phyloP scores from a whole-genome alignment of 2,888 invertebrate species.

The Andricus quercusramuli region DNA sequence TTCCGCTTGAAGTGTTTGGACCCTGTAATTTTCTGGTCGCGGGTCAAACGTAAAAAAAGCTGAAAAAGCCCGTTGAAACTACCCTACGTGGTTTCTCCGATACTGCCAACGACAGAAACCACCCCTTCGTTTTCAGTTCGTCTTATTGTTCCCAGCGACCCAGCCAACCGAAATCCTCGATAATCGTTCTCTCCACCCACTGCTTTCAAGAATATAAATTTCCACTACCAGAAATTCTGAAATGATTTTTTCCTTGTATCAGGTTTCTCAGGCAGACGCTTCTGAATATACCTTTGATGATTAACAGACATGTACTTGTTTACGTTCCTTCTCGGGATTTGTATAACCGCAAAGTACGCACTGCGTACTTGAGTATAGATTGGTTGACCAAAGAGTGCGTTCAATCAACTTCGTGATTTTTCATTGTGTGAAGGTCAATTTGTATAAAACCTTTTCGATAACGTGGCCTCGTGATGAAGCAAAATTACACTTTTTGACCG shows the following conservation, averaged over 20 bases:
- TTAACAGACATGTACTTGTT: background rate
- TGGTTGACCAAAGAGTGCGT: slow-evolving; percentile 47
- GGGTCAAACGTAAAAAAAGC: slow-evolving; percentile 72
- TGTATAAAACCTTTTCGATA: background rate
- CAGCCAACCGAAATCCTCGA: slow-evolving; percentile 51
- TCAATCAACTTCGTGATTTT: slow-evolving; percentile 35
- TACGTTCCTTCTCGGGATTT: slow-evolving; percentile 14
- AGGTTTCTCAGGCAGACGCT: too few species aligned
- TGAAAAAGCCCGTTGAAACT: slow-evolving; percentile 54
- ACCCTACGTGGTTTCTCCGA: slow-evolving; percentile 51
- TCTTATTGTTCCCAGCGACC: slow-evolving; percentile 59
- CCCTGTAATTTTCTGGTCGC: slow-evolving; percentile 74
- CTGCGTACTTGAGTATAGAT: background rate
- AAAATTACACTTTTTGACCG: background rate
- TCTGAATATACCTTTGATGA: background rate
- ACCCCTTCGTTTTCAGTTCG: slow-evolving; percentile 60
- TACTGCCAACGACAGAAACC: slow-evolving; percentile 54
- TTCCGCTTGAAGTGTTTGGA: slow-evolving; percentile 73
- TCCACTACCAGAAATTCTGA: background rate
- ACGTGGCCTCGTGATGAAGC: background rate
- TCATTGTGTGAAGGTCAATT: slow-evolving; percentile 11
- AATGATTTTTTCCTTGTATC: background rate
- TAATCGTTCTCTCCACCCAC: slow-evolving; percentile 37
- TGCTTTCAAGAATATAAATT: slow-evolving; percentile 12
- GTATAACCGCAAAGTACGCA: slow-evolving; percentile 11